Conservation (phyloP, 2,888 invertebrate species). For the Cinara cedri region DNA sequence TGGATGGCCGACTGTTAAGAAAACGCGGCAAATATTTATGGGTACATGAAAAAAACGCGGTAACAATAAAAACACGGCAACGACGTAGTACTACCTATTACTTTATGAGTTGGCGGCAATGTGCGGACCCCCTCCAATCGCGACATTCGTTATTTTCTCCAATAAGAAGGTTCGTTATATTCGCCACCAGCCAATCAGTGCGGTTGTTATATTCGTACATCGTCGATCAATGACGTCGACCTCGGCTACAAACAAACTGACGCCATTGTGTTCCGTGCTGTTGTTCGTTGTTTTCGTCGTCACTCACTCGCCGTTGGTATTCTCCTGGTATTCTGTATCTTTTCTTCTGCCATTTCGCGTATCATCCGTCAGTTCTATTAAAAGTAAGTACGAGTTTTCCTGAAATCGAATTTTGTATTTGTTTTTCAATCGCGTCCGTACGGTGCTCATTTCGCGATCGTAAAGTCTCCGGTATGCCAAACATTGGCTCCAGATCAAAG, state of each 20-base stretch:
- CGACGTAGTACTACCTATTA: no score
- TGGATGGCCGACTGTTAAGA: no score
- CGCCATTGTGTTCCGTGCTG: slow-evolving; percentile 24
- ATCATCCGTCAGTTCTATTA: neutral
- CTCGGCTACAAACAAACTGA: slow-evolving; percentile 10
- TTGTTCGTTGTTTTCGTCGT: slow-evolving; percentile 6
- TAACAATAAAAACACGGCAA: neutral
- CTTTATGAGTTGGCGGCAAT: slow-evolving; percentile 35
- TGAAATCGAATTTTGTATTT: neutral
- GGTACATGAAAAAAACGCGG: neutral
- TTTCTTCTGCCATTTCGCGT: neutral
- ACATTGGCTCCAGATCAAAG: neutral
- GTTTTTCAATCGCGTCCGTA: neutral
- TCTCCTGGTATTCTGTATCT: neutral
- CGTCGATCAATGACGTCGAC: slow-evolving; percentile 37
- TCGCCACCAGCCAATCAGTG: neutral
- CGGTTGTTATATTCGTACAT: neutral
- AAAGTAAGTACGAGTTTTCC: neutral
- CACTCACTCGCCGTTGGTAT: neutral
- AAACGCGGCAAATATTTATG: no score
- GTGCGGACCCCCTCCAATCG: neutral
- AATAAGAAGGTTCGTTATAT: slow-evolving; percentile 7
- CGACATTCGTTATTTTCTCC: slow-evolving; percentile 17
- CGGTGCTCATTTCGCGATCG: neutral
- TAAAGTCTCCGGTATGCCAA: no score